Conservation (phyloP, 23 tunicate genomes). For the Botrylloides violaceus region DNA sequence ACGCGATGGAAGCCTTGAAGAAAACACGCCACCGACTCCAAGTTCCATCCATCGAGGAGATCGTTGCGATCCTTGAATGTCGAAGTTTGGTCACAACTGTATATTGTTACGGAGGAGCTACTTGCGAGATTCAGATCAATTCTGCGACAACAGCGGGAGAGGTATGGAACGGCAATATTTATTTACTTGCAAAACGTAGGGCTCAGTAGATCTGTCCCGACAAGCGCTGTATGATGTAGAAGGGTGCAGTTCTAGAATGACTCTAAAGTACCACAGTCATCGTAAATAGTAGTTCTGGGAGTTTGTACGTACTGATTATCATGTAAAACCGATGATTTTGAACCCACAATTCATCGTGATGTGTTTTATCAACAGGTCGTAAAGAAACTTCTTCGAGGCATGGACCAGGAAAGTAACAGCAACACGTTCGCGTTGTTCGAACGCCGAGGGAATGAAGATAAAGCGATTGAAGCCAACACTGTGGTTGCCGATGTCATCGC, state of each 20-base stretch:
- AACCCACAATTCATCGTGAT: too few relatives aligned
- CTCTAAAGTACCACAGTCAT: too few relatives aligned
- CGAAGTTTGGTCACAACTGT: slow-evolving; percentile 59
- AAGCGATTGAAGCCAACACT: slow-evolving; percentile 64
- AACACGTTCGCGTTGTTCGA: slow-evolving; percentile 87
- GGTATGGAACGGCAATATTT: too few relatives aligned
- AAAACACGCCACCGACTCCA: slow-evolving; percentile 58
- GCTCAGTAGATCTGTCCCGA: background rate
- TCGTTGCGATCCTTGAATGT: slow-evolving; percentile 51
- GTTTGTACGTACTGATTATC: background rate
- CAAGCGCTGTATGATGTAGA: too few relatives aligned
- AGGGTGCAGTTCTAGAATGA: too few relatives aligned
- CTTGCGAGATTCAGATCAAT: slow-evolving; percentile 71
- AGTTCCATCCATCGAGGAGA: slow-evolving; percentile 78
- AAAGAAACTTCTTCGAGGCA: slow-evolving; percentile 63
- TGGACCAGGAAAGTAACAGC: slow-evolving; percentile 64
- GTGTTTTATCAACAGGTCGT: slow-evolving; percentile 41
- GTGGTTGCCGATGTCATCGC: slow-evolving; percentile 67
- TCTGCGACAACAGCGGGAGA: slow-evolving; percentile 79
- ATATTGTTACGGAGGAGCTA: slow-evolving; percentile 85
- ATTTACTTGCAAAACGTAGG: too few relatives aligned
- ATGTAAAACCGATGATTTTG: too few relatives aligned
- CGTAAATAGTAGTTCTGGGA: background rate
- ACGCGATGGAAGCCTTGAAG: slow-evolving; percentile 48
- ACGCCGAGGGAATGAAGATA: slow-evolving; percentile 44